Evolutionary conservation across 2,797 vertebrate species (phyloP), one percentile per base, ranked within the genome.

Genomic region (Platalea minor): DNA sequence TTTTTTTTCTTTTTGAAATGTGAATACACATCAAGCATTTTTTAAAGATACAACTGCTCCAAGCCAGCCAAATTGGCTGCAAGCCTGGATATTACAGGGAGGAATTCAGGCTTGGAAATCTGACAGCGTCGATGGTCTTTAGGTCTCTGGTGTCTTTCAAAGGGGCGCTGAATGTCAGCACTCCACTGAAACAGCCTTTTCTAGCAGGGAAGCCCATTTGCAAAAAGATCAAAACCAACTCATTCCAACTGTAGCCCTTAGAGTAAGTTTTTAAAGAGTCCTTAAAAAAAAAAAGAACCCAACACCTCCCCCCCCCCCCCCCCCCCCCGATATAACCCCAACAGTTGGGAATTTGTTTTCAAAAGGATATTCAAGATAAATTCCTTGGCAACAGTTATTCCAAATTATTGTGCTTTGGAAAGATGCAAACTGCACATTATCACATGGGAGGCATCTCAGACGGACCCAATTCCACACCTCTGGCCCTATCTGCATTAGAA

Each of bases 91-190:
- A 59, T 94, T 85, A 83, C 26, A 78, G 73, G 45, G 86, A 96
- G 75, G 94, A 96, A 96, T 96, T 96, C 59, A 78, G 78, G 48
- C 89, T 80, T 96, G 95, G 96, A 95, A 85, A 83, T 63, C 39
- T 92, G 93, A 92, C 81, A 92, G 61, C 73, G 81, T 63, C 45
- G 13, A 13, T 41, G 84, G 65, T 83, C 85, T 82, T 74, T 72
- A 59, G 69, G 85, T 68, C 84, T 56, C 81, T 84, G 53, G 33
- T 93, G 86, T 93, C 81, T 95, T 94, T 95, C 70, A 63, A 88
- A 92, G 86, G 33, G 78, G 33, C 8, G 3, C 72, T 39, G 50
- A 89, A 89, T 45, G 46, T 77, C 88, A 54, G 21, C 23, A 13
- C 45, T 80, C 51, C 35, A 48, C 65, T 46, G 81, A 89, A 94